These are phyloP conservation scores for Bedellia somnulentella DNA, from an alignment of 2,888 invertebrate genomes.

Conservation along the genomic window DNA sequence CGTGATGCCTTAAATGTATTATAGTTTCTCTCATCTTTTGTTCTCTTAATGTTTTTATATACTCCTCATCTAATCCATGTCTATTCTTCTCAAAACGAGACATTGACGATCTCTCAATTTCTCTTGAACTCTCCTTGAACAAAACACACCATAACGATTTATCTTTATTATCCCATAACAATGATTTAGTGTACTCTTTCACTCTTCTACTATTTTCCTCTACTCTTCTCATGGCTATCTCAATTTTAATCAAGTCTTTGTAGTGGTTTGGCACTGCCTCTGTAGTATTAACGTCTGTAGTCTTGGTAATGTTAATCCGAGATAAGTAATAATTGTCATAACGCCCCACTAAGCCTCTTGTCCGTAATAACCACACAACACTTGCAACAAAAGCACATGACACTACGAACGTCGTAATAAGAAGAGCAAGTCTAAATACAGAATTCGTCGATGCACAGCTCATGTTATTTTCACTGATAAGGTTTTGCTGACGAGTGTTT, in stretches of 20 bases:
- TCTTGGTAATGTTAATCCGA: conserved; percentile 56
- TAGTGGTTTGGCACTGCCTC: conserved; percentile 43
- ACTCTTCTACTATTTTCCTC: conserved; percentile 52
- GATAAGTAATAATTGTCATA: conserved; percentile 60
- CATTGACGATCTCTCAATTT: conserved; percentile 20
- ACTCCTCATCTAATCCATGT: conserved; percentile 34
- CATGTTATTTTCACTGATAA: conserved; percentile 58
- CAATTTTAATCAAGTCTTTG: conserved; percentile 56
- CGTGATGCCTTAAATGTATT: conserved; percentile 49
- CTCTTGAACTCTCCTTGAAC: conserved; percentile 45
- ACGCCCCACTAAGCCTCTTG: conserved; percentile 34
- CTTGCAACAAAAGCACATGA: conserved; percentile 49
- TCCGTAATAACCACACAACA: conserved; percentile 49
- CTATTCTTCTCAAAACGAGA: conserved; percentile 21
- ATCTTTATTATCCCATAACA: conserved; percentile 55
- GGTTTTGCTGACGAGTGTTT: no score
- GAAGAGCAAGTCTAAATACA: conserved; percentile 47
- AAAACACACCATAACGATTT: conserved; percentile 56
- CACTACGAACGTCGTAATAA: conserved; percentile 45
- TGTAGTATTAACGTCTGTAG: conserved; percentile 26
- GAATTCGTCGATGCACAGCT: conserved; percentile 49
- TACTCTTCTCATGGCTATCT: conserved; percentile 54
- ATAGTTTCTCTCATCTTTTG: conserved; percentile 44
- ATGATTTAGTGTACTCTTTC: conserved; percentile 52
- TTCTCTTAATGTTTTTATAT: conserved; percentile 36